Base-by-base conservation (phyloP, 2,888 invertebrate species). In the Tenthredo scrophulariae region DNA sequence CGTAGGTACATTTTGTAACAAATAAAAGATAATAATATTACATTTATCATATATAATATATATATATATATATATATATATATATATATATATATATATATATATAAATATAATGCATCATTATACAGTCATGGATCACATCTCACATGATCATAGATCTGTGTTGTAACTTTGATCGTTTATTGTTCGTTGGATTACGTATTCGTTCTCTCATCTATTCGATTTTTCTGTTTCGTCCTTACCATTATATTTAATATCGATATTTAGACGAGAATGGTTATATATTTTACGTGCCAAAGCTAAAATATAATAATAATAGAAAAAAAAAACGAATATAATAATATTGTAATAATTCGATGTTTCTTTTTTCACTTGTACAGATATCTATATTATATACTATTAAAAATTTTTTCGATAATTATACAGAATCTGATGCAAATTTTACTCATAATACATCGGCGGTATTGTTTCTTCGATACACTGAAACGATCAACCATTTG, bases 1-100 rank as follows among this genome's bases (percentile, higher is more conserved):
- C 46, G 75, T 75, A 75, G 43, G 75, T 75, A 75, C 46, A 75
- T 46, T 75, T 75, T 46, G 75, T 46, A 75, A 75, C 75, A 46
- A 75, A 43, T 75, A 75, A 46, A 46, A 50, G 43, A 43, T 75
- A 46, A 75, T 75, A 46, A 75, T 75, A 50, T 75, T 75, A 75
- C 22, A 46, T 75, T 75, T 29, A 75, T 75, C 26, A 70, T 70
- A 18, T 37, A 37, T 37, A 26, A 22, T 22, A 22, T 62, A 62
- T 62, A 62, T 26, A n/a, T 26, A 10, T 62, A 10, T 22, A 62
- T 62, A 62, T 18, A 33, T 70, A 70, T 70, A 62, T 26, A 13
- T 62, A 13, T 62, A 26, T 26, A 26, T 26, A 62, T 62, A 62
- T 13, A 26, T 46, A 75, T 43, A 46, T 74, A 74, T 75, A 26